These are phyloP conservation scores for Eleginops maclovinus DNA, from an alignment of 2,113 vertebrate species.

Conservation along the genomic window DNA sequence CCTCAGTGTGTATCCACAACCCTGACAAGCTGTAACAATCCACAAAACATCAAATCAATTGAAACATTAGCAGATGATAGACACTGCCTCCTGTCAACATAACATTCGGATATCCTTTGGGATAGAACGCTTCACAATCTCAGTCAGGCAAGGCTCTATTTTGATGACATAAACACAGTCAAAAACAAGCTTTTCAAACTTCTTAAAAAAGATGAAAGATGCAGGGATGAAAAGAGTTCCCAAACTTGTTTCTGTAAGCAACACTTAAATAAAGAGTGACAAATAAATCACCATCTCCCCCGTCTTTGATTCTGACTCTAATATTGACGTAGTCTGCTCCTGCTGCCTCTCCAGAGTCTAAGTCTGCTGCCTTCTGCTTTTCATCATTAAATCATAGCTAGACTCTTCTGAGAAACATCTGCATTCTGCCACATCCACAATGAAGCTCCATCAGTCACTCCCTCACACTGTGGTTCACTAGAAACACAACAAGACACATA, in stretches of 20 bases:
- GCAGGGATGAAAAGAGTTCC: constrained; percentile 61
- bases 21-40: constrained; percentile 56
- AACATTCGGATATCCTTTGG: constrained; percentile 60
- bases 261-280: constrained; percentile 72
- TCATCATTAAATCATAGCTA: constrained; percentile 75
- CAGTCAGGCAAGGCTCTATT: constrained; percentile 57
- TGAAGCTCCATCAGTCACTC: constrained; percentile 64
- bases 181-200: constrained; percentile 61
- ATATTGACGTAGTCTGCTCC: constrained; percentile 71
- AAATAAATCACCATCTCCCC: constrained; percentile 73
- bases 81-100: constrained; percentile 57
- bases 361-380: constrained; percentile 67
- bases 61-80: constrained; percentile 60
- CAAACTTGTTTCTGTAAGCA: constrained; percentile 62
- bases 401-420: constrained; percentile 72
- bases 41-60: constrained; percentile 60
- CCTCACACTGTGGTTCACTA: constrained; percentile 38
- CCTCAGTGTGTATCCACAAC: constrained; percentile 23
- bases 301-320: constrained; percentile 69
- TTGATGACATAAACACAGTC: constrained; percentile 60
- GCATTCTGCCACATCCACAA: constrained; percentile 71
- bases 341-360: constrained; percentile 65
- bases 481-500: constrained; percentile 44
- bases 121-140: constrained; percentile 53
- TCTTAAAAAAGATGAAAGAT: constrained; percentile 71